Evolutionary conservation across 1,140 invertebrate species (phyloP), one percentile per base, ranked within the genome.

Genomic region (Polypedilum vanderplanki): DNA sequence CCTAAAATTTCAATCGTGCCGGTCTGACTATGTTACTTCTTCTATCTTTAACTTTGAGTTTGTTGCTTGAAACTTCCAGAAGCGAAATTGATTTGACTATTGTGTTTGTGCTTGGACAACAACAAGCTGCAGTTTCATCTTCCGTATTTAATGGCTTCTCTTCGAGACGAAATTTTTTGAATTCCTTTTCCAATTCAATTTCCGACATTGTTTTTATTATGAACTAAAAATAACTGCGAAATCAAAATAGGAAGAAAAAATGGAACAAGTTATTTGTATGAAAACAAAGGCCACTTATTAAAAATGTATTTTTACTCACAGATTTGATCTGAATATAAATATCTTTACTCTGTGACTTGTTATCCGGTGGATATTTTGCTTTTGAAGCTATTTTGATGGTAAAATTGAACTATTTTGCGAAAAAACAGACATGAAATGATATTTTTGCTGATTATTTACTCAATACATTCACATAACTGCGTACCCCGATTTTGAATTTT

Each of bases 131-230:
- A 70, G 5, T 57, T 70, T 70, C 65, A 0, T 70, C 65, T 9
- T 22, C 10, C 3, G 8, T 10, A 18, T 20, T 22, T 20, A 18
- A 18, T 20, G 65, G 20, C 9, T 18, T 22, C 17, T 18, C 17
- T 22, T 70, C 17, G n/a, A 70, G 18, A 18, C 20, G 17, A 18
- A 20, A 20, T 18, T 70, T 70, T 22, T 70, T 70, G 20, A 70
- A 70, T 20, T 70, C 65, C 17, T 70, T 18, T 70, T 70, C 65
- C 17, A 70, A 70, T 7, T 70, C 65, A 22, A 70, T 70, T n/a
- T 70, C 65, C 8, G 65, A 70, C 20, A 22, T 22, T 9, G 17
- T 67, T 57, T 67, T 17, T 17, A 18, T 70, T 18, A 18, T 70
- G 17, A 9, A 70, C 65, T 70, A 70, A 70, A 70, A 70, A 20